Base-by-base conservation (phyloP, 2,797 vertebrate genomes). In the Labroides dimidiatus region DNA sequence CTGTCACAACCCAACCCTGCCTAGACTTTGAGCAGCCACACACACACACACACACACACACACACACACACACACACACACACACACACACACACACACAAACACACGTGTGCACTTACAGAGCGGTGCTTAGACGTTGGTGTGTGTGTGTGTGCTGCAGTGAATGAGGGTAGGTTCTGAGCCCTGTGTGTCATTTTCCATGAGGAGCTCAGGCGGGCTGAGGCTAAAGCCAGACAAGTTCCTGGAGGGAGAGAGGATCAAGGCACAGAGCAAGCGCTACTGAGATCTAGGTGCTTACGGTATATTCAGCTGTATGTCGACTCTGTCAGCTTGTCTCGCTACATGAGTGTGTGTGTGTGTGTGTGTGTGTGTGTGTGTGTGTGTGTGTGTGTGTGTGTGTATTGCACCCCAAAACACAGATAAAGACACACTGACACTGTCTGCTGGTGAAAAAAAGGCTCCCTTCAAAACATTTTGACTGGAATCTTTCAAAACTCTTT, bases 1-100 rank as follows among this genome's bases (percentile, higher is more conserved):
- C 87, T 90, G 91, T 87, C 90, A 92, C 78, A 87, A 72, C 87
- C 86, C 81, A 82, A 70, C 90, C 79, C 86, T 85, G 77, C 65
- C 55, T 71, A 43, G 23, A 75, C 77, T 77, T 75, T 75, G 77
- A 86, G 71, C 69, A 78, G 72, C 68, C 67, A 50, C 78, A 67
- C 74, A 67, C 67, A 76, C 51, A 72, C 50, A 52, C 61, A 59
- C 24, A 69, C 55, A 67, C 66, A 76, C 51, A 72, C 50, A 67
- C 74, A 67, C 67, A 76, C 51, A 72, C 50, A 52, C 61, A 59
- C 24, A 69, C 55, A 67, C 66, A 76, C 51, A 72, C 67, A 50
- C 78, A 67, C 74, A 67, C 67, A 76, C 51, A 72, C 50, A 52
- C 61, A 59, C 24, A 69, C 55, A 67, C 66, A 76, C 51, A 72